Conservation (phyloP, 2,888 invertebrate genomes). For the Clepsis dumicolana region DNA sequence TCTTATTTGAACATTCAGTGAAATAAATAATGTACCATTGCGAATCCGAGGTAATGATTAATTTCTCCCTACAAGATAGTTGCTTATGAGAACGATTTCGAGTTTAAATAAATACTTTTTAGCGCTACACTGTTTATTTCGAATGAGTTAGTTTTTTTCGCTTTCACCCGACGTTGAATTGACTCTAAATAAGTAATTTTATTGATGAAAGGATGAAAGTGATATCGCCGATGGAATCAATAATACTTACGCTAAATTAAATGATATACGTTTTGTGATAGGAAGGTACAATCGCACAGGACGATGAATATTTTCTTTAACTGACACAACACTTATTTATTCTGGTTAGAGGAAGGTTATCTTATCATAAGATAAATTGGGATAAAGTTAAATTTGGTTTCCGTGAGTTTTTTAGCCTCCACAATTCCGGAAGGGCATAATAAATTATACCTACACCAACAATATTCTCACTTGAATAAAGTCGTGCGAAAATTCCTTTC, state of each 20-base stretch:
- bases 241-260: neutral
- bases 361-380: conserved; percentile 30
- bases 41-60: conserved; percentile 1
- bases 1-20: neutral
- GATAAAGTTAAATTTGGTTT: neutral
- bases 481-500: conserved; percentile 16
- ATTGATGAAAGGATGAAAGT: too few relatives aligned
- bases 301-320: neutral
- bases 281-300: neutral
- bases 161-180: neutral
- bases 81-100: neutral
- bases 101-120: neutral
- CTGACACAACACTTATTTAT: neutral
- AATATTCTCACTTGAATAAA: neutral
- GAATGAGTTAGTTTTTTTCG: neutral
- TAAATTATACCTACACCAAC: neutral
- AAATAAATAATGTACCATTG: neutral
- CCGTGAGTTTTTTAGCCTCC: neutral
- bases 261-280: neutral
- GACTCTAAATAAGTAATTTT: too few relatives aligned
- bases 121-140: neutral
- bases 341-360: conserved; percentile 6
- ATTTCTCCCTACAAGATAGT: neutral
- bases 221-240: neutral
- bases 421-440: neutral